Evolutionary conservation across 1,140 invertebrate species (phyloP).

Genomic region (Lepidurus apus): DNA sequence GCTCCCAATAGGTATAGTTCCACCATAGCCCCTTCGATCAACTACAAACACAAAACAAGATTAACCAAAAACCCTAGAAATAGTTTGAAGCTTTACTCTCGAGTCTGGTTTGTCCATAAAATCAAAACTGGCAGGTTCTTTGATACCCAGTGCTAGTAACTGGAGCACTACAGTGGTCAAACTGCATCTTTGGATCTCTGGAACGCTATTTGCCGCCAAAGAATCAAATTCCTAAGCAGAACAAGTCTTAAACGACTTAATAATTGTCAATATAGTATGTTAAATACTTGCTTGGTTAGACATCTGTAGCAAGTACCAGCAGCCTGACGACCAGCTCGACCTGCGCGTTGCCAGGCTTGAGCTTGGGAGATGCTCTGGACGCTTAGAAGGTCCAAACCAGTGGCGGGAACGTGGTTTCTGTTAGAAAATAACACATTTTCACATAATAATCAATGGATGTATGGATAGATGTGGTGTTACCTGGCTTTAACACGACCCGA

Average conservation of each 20-base stretch:
- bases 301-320: constrained; percentile 77
- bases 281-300: constrained; percentile 54
- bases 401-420: constrained; percentile 67
- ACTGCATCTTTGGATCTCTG: constrained; percentile 81
- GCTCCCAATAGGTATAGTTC: constrained; percentile 70
- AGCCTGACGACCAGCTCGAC: constrained; percentile 80
- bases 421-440: constrained; percentile 26
- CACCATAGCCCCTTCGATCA: constrained; percentile 60
- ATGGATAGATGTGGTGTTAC: constrained; percentile 43
- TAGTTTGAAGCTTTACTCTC: constrained; percentile 46
- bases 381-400: constrained; percentile 76
- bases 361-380: constrained; percentile 81
- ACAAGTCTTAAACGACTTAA: not conserved
- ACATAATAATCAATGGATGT: not conserved
- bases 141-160: constrained; percentile 74
- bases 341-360: constrained; percentile 85
- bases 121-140: constrained; percentile 73
- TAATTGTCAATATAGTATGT: not conserved
- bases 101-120: constrained; percentile 81
- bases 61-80: constrained; percentile 34
- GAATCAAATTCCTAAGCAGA: constrained; percentile 57
- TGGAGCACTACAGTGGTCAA: constrained; percentile 71
- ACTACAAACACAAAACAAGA: constrained; percentile 37
- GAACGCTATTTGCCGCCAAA: constrained; percentile 64
- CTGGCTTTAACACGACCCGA: constrained; percentile 87